Evolutionary conservation across 2,888 invertebrate species (phyloP).

Genomic region (Gasteruption jaculator): DNA sequence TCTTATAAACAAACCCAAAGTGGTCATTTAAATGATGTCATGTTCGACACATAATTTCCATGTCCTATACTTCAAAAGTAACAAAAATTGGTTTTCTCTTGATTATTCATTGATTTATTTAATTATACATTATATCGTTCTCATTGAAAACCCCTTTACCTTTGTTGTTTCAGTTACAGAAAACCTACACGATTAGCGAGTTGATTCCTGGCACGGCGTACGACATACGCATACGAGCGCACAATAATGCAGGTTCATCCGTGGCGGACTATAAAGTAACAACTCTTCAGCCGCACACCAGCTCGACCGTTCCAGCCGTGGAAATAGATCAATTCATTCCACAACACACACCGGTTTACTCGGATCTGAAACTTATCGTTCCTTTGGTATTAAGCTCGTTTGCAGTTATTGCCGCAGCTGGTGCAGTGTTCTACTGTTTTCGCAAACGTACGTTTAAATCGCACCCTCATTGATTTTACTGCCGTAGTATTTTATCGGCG

Average conservation of each 20-base stretch:
- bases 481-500: too few species aligned
- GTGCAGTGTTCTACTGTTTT: conserved; percentile 49
- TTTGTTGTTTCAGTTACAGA: conserved; percentile 59
- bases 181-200: conserved; percentile 76
- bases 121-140: background rate
- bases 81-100: too few species aligned
- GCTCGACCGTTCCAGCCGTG: conserved; percentile 52
- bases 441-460: conserved; percentile 48
- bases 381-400: conserved; percentile 46
- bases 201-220: conserved; percentile 64
- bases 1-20: too few species aligned
- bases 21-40: too few species aligned
- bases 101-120: background rate
- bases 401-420: conserved; percentile 47
- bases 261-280: conserved; percentile 81
- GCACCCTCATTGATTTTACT: too few species aligned
- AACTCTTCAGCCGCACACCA: conserved; percentile 72
- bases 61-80: too few species aligned
- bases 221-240: conserved; percentile 59
- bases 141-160: background rate
- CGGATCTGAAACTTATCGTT: conserved; percentile 46
- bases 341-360: conserved; percentile 44
- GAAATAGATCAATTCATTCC: conserved; percentile 48
- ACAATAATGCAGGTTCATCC: conserved; percentile 84
- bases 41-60: too few species aligned